Evolutionary conservation across 2,888 invertebrate species (phyloP), one percentile per base, ranked within the genome.

Genomic region (Blastobasis adustella): DNA sequence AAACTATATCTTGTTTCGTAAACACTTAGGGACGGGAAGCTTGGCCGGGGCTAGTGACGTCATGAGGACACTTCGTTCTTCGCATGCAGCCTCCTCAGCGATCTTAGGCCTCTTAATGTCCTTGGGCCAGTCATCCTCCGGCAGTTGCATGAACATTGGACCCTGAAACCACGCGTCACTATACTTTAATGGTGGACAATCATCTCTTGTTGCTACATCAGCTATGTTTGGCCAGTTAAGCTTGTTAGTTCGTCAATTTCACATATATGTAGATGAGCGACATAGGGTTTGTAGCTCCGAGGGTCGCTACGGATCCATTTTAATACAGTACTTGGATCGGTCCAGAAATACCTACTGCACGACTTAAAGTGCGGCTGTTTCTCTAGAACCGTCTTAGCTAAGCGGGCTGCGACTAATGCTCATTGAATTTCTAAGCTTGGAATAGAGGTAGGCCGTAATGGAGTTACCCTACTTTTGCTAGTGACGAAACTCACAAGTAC

Each of bases 171-270:
- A 58, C 55, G 45, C 3, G 47, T n/a, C 4, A 8, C 7, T 37
- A 36, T 5, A 38, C 41, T 36, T 46, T 7, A 42, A 47, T 10
- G 50, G 48, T 4, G 49, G 49, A 5, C 52, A n/a, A 8, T 56
- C 54, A 23, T 51, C 49, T 7, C 47, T 41, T 6, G 65, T 64
- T 1, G 62, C 63, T 10, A 57, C 43, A 47, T 65, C 61, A 1
- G 65, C 63, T 4, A 57, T 50, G 49, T 62, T 65, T 8, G 52
- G 39, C 3, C 49, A 47, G 0, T 58, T 52, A 1, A 62, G 62
- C 50, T 52, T 1, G 57, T 56, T 3, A 52, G 50, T 37, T 58
- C 56, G 9, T 56, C 55, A n/a, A 59, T 56, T 23, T 55, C 55
- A 4, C 54, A 55, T 10, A 56, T 44, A 5, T 56, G 10, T 6